Conservation (phyloP, 2,113 vertebrate species). For the Isichthys henryi region DNA sequence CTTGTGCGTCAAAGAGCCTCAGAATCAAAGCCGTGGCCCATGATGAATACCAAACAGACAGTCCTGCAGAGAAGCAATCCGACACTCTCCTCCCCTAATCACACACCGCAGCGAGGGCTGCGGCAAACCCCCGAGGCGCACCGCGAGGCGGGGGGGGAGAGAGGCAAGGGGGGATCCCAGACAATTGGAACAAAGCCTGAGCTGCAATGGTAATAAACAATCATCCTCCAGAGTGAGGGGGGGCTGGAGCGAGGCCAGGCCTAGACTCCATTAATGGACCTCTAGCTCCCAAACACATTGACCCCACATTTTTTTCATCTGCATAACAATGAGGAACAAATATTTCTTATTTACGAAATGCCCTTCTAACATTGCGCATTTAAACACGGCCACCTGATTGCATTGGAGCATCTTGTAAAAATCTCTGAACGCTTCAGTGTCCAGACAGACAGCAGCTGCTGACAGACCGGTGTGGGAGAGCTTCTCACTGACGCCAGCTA, state of each 20-base stretch:
- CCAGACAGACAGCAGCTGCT: slow-evolving; percentile 35
- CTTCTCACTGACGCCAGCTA: not conserved
- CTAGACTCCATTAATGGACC: not conserved
- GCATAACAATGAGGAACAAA: not conserved
- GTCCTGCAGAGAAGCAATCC: slow-evolving; percentile 68
- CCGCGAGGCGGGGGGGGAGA: slow-evolving; percentile 10
- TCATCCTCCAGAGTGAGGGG: slow-evolving; percentile 53
- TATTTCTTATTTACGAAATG: not conserved
- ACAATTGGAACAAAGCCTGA: slow-evolving; percentile 64
- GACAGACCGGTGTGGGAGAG: slow-evolving; percentile 10
- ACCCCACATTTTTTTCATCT: not conserved
- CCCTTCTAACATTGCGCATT: not conserved
- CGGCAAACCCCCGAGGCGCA: not conserved
- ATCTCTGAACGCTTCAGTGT: slow-evolving; percentile 27
- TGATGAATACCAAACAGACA: slow-evolving; percentile 76
- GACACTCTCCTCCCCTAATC: slow-evolving; percentile 55
- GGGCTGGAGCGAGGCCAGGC: slow-evolving; percentile 27
- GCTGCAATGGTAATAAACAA: slow-evolving; percentile 69
- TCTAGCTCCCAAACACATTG: not conserved
- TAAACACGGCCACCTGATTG: not conserved
- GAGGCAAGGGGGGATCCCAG: slow-evolving; percentile 39
- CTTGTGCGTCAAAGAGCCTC: slow-evolving; percentile 63
- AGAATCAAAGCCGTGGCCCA: slow-evolving; percentile 70
- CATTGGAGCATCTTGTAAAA: slow-evolving; percentile 23
- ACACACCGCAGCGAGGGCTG: slow-evolving; percentile 38